Evolutionary conservation across 2,888 invertebrate genomes (phyloP), one percentile per base, ranked within the genome.

Genomic region (Leptura quadrifasciata): DNA sequence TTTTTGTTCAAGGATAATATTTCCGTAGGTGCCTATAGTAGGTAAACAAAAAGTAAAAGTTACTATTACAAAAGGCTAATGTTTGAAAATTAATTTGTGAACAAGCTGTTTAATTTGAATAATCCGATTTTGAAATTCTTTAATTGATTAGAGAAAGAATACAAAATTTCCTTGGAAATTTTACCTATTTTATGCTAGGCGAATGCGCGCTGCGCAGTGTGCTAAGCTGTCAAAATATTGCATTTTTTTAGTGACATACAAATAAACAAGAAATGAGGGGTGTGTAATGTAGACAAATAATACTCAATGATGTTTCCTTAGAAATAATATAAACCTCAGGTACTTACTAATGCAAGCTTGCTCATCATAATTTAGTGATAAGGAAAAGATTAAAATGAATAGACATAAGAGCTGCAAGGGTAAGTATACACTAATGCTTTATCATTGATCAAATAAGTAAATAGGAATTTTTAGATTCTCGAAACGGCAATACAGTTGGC

Each of bases 401-500:
- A 72, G 78, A 21, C 76, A 74, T 68, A 76, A 76, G 54, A 76
- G 71, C 69, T 72, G 74, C 20, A 78, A 76, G 67, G 78, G 78
- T 78, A 72, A 47, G 60, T 52, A 20, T 15, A 52, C 21, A 70
- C 39, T 75, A 18, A 31, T 60, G 47, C 47, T n/a, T 15, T 5
- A 47, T 47, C 47, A 47, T 47, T 47, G 18, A 24, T 21, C 12
- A 63, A 63, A 57, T 10, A 52, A 17, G 12, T 47, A 64, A 64
- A 57, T 21, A 4, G 35, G 39, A 52, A 57, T 69, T 79, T 74
- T 24, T 71, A 83, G 83, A 79, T 79, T 70, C 80, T 67, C 74
- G 76, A 68, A 80, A 76, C 68, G 76, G 75, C 60, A 83, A 82
- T 69, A 80, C 84, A 60, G 87, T 88, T 27, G 88, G 87, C 24